Percentiles rank a stretch among this genome's conserved stretches.
Conservation (phyloP, 2,113 vertebrate genomes). For the Cyanistes caeruleus region DNA sequence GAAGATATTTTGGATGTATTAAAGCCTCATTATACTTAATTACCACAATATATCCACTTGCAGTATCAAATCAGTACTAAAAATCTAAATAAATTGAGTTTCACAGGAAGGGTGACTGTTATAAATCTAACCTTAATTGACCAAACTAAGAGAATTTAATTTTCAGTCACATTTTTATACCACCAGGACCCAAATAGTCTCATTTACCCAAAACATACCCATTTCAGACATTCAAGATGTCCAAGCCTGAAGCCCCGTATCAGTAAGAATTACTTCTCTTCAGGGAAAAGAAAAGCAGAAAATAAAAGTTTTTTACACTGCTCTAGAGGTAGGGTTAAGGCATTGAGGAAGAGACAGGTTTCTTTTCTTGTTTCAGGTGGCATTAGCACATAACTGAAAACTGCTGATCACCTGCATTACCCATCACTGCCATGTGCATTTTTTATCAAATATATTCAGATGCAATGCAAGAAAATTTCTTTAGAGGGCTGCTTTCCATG, state of each 20-base stretch:
- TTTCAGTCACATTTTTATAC: neutral
- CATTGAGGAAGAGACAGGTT: neutral
- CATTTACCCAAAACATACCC: neutral
- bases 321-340: neutral
- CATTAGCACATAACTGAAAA: neutral
- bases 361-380: neutral
- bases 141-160: neutral
- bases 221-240: neutral
- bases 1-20: neutral
- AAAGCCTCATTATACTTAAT: neutral
- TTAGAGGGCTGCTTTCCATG: neutral
- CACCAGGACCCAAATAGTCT: neutral
- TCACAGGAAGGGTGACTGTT: neutral
- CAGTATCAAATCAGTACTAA: conserved; percentile 5
- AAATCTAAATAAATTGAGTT: neutral
- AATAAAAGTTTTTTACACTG: neutral
- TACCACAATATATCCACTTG: neutral
- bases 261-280: neutral
- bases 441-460: neutral
- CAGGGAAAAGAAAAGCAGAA: neutral
- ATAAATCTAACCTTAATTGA: neutral
- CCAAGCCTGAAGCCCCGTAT: neutral
- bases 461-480: neutral
- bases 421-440: neutral
- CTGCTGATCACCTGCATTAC: neutral